A percentile compares a stretch with the other conserved stretches of the same genome.
phyloP scores from a whole-genome alignment of 2,113 vertebrate species.

The Menidia beryllina region DNA sequence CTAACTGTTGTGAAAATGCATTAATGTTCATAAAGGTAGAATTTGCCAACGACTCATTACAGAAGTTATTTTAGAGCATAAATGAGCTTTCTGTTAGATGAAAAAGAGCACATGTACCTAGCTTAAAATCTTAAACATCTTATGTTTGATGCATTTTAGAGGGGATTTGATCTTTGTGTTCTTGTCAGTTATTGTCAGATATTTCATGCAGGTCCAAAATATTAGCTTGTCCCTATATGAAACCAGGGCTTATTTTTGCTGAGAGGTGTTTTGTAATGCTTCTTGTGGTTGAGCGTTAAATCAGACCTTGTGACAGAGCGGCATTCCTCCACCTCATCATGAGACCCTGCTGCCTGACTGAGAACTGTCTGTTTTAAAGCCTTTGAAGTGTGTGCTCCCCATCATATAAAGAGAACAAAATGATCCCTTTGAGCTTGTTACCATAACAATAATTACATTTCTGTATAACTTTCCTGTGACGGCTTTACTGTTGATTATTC shows the following conservation, averaged over 20 bases:
- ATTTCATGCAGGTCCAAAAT: neutral
- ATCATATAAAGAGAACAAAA: neutral
- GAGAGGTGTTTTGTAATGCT: neutral
- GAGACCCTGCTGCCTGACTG: neutral
- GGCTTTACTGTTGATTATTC: neutral
- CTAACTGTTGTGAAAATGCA: no score
- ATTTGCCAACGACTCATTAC: no score
- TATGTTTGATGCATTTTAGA: no score
- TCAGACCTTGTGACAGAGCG: neutral
- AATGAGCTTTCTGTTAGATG: no score
- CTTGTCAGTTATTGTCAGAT: no score
- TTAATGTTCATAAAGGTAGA: no score
- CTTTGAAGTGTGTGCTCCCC: neutral
- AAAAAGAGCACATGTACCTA: no score
- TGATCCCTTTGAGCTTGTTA: neutral
- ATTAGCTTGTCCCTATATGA: neutral
- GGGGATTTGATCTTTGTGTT: no score
- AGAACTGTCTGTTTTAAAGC: neutral
- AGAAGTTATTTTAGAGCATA: no score
- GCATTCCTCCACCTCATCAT: neutral
- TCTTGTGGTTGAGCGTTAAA: neutral
- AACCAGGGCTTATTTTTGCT: neutral
- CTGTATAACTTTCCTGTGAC: neutral
- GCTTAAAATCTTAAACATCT: no score
- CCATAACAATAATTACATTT: neutral